A percentile compares a stretch with the other conserved stretches of the same genome.
phyloP scores from a whole-genome alignment of 2,797 vertebrate genomes.

The Hypotaenidia philippensis region DNA sequence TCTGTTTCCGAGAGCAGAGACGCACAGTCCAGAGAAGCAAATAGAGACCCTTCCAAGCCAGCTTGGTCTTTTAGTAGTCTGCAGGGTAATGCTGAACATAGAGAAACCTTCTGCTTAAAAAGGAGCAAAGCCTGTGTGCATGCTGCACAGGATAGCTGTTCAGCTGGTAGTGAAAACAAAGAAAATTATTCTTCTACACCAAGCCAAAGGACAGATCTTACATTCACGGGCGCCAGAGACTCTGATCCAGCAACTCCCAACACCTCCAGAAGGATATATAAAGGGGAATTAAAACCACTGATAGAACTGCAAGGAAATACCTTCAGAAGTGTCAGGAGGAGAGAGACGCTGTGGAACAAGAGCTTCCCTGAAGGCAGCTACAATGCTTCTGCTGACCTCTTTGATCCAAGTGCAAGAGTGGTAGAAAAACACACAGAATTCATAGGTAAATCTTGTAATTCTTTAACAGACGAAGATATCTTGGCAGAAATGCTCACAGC shows the following conservation, averaged over 20 bases:
- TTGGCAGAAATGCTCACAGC: constrained; percentile 11
- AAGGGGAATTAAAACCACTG: background rate
- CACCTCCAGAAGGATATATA: background rate
- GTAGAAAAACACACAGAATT: constrained; percentile 11
- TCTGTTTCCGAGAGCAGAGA: background rate
- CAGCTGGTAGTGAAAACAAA: constrained; percentile 41
- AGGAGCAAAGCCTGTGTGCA: background rate
- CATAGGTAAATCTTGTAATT: constrained; percentile 21
- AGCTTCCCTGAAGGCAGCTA: constrained; percentile 59
- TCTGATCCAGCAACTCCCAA: constrained; percentile 7
- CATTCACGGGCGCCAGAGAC: background rate
- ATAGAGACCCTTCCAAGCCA: background rate
- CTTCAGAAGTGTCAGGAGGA: background rate
- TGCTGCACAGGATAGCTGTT: background rate
- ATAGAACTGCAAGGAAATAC: constrained; percentile 26
- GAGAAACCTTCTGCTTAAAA: constrained; percentile 15
- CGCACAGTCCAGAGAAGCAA: background rate
- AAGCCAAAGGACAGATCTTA: constrained; percentile 9
- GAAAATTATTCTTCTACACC: background rate
- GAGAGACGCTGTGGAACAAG: background rate
- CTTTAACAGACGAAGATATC: constrained; percentile 1
- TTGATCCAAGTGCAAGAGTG: constrained; percentile 68
- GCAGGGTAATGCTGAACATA: background rate
- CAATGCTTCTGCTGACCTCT: constrained; percentile 83
- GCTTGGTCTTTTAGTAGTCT: background rate